A percentile compares a stretch with the other conserved stretches of the same genome.
phyloP scores from a whole-genome alignment of 2,888 invertebrate genomes.

The Latrodectus elegans region DNA sequence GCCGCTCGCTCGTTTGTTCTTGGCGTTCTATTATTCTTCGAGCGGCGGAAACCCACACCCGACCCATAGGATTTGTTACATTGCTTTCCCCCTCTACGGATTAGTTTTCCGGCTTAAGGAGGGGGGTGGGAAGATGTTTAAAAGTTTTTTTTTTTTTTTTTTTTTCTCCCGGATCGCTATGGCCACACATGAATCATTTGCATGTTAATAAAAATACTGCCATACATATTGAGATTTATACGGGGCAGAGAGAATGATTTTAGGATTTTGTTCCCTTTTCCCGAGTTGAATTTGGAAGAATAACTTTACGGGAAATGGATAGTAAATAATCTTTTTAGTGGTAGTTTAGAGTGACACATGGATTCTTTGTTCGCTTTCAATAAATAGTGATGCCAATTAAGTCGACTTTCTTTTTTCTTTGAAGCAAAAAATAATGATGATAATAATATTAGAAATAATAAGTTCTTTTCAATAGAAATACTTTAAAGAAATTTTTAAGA shows the following conservation, averaged over 20 bases:
- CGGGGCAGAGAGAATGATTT: neutral
- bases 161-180: conserved; percentile 1
- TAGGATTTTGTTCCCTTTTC: neutral
- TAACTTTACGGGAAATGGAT: too few species aligned
- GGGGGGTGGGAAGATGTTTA: conserved; percentile 8
- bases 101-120: conserved; percentile 33
- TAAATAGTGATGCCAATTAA: too few species aligned
- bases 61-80: conserved; percentile 47
- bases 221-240: neutral
- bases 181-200: conserved; percentile 26
- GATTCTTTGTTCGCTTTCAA: too few species aligned
- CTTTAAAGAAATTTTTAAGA: too few species aligned
- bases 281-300: too few species aligned
- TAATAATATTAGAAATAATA: too few species aligned
- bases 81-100: conserved; percentile 35
- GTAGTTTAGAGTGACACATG: too few species aligned
- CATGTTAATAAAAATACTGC: conserved; percentile 25
- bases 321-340: too few species aligned
- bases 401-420: too few species aligned
- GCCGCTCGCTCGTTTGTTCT: conserved; percentile 62
- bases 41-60: conserved; percentile 49
- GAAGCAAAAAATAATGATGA: too few species aligned
- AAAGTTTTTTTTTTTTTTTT: conserved; percentile 3
- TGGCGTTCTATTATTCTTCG: conserved; percentile 51
- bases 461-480: too few species aligned